Conservation (phyloP, 92 coral and sea anemone genomes). For the Umimayanthus chanpuru region DNA sequence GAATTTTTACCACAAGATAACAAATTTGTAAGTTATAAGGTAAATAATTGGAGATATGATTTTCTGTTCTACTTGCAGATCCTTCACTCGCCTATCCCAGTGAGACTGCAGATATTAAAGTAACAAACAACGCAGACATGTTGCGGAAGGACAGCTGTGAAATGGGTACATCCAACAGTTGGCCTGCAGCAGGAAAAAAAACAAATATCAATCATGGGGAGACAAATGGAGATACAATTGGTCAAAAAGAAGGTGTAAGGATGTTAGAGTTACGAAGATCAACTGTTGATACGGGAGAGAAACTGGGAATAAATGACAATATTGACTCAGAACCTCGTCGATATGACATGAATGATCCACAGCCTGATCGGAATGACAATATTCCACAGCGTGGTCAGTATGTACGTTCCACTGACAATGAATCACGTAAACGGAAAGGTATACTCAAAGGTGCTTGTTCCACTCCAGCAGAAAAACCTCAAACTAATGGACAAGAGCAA, state of each 20-base stretch:
- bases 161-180: background rate
- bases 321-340: background rate
- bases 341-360: background rate
- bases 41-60: background rate
- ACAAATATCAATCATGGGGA: background rate
- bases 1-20: too few relatives aligned
- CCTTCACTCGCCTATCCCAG: background rate
- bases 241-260: background rate
- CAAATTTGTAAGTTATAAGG: background rate
- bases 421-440: background rate
- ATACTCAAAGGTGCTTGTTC: constrained; percentile 16
- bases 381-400: background rate
- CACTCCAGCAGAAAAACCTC: background rate
- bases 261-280: background rate
- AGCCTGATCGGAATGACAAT: background rate
- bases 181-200: background rate
- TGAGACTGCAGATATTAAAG: background rate
- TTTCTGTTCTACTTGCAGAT: background rate
- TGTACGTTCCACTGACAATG: background rate
- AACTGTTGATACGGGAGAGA: background rate
- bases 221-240: background rate
- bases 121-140: background rate
- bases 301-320: background rate
- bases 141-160: background rate
- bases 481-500: background rate